Conservation (phyloP, 92 coral and sea anemone genomes). For the Anthopleura xanthogrammica region DNA sequence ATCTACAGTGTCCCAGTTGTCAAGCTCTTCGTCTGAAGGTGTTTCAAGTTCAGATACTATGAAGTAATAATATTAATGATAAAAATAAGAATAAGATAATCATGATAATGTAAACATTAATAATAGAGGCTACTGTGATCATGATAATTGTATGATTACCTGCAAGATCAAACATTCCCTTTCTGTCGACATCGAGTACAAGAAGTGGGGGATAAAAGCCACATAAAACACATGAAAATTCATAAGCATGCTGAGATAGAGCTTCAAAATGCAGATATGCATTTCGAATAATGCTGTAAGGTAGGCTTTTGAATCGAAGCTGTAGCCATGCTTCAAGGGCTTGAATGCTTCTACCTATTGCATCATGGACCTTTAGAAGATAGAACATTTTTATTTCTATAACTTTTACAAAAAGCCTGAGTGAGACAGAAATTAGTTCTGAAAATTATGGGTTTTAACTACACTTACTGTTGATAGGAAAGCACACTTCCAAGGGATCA, state of each 20-base stretch:
- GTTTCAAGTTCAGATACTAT: conserved; percentile 8
- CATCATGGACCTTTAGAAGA: conserved; percentile 22
- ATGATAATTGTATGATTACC: conserved; percentile 17
- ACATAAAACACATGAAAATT: conserved; percentile 40
- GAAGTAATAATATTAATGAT: neutral
- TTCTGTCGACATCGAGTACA: conserved; percentile 53
- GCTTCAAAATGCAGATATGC: conserved; percentile 63
- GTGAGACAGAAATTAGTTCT: neutral
- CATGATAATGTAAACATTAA: neutral
- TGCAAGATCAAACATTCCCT: conserved; percentile 53
- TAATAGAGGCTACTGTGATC: too few relatives aligned
- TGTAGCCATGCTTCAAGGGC: conserved; percentile 39
- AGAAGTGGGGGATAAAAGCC: conserved; percentile 54
- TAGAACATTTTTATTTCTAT: neutral
- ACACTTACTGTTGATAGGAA: too few relatives aligned
- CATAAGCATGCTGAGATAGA: conserved; percentile 37
- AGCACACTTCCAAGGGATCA: too few relatives aligned
- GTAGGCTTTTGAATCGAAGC: neutral
- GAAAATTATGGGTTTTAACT: too few relatives aligned
- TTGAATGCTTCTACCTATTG: conserved; percentile 16
- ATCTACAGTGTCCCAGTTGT: neutral
- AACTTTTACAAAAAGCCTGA: neutral
- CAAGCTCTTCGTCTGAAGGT: neutral
- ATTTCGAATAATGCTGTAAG: conserved; percentile 35
- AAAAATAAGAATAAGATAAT: neutral